Base-by-base conservation (phyloP, 92 coral and sea anemone species). In the Virgularia gustaviana region DNA sequence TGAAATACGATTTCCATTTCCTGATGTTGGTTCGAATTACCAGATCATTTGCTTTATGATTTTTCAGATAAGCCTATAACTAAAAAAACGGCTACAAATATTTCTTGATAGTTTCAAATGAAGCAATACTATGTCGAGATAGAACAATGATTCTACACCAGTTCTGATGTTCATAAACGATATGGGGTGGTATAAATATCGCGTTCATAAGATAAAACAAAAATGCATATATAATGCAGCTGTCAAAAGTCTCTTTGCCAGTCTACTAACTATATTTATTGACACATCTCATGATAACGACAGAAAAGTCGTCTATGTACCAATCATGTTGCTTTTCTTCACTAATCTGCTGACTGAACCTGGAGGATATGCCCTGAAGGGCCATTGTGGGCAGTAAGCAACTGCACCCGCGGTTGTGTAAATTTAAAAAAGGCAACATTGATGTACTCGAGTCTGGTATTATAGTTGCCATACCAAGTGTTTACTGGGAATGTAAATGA, bases 1-100 rank as follows among this genome's bases (percentile, higher is more conserved):
- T 68, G 75, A 68, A 68, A 68, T 68, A 68, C 51, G 29, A 6
- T 18, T 49, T 31, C 75, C 75, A 68, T 49, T 66, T 66, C 30
- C 9, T 36, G 16, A 42, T 9, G 10, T 11, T n/a, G 51, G 75
- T 38, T 68, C 75, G 61, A 68, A 68, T 68, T 68, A 68, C 75
- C 23, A 49, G 45, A 68, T 44, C 43, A 38, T 47, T 68, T 60
- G 32, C 60, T 49, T 68, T 19, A 42, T 30, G 75, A 68, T 68
- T 13, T 12, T 23, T 0, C 7, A 28, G 75, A 68, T 68, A 68
- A 68, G 61, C 55, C 61, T 49, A 68, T 49, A 68, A 68, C 47
- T 68, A 49, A 33, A 39, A 56, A 30, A 42, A 2, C n/a, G 42
- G 45, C 57, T 49, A 49, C 32, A 68, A 49, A n/a, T n/a, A n/a